A percentile compares a stretch with the other conserved stretches of the same genome.
Evolutionary conservation across 2,888 invertebrate species (phyloP).

Genomic region (Tenodera sinensis): DNA sequence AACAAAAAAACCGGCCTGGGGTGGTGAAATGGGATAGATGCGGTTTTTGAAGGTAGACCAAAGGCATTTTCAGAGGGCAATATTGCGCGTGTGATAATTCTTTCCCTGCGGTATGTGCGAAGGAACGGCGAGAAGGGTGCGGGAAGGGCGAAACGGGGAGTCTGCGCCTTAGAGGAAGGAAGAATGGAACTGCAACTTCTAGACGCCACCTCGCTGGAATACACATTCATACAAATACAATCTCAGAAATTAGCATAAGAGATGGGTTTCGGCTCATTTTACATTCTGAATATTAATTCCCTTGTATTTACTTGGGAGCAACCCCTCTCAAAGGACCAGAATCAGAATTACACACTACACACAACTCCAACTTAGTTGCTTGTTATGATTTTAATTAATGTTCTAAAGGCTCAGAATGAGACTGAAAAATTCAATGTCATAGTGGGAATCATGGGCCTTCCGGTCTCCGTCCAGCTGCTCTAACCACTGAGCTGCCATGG

Average conservation of each 20-base stretch:
- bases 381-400: no score
- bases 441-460: no score
- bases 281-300: not conserved
- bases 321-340: not conserved
- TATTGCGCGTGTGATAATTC: not conserved
- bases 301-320: not conserved
- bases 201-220: not conserved
- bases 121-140: not conserved
- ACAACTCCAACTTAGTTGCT: not conserved
- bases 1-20: not conserved
- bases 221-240: not conserved
- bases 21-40: not conserved
- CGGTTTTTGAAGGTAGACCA: not conserved
- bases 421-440: no score
- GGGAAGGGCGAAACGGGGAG: not conserved
- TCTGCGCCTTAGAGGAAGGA: not conserved
- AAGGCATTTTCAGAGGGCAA: not conserved
- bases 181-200: not conserved
- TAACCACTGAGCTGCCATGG: no score
- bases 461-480: no score
- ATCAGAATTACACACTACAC: not conserved
- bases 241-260: not conserved
- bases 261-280: not conserved
- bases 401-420: no score
- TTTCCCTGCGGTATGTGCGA: not conserved